Base-by-base conservation (phyloP, 2,797 vertebrate species). In the Neosilurus mollespiculum region DNA sequence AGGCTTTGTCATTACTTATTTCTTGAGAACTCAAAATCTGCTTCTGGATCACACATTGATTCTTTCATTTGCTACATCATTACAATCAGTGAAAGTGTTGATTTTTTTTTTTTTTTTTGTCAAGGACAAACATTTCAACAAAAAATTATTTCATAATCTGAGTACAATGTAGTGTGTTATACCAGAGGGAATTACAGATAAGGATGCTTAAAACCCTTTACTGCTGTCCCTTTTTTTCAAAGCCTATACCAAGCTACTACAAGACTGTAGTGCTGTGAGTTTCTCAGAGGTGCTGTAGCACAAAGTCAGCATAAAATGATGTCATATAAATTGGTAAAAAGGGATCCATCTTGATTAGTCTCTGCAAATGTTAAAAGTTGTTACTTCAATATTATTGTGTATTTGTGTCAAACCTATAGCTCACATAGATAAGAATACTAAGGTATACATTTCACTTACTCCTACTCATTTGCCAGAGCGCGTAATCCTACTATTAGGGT, bases 51-150 rank as follows among this genome's bases (percentile, higher is more conserved):
- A 75, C 56, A 65, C 70, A 85, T 71, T 70, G 64, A 85, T 81
- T 51, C 9, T 34, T 78, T 54, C 78, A 62, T 80, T 62, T 54
- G 58, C 34, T 54, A 70, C 64, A 81, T 75, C 56, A 24, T 5
- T 26, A 18, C 64, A 65, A 49, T 54, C 71, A 77, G 51, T 61
- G 37, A 70, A 69, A 84, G 15, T 34, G 76, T 67, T 78, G 62
- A 69, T n/a, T n/a, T n/a, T n/a, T n/a, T n/a, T n/a, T n/a, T n/a
- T 66, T 76, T 22, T 80, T 59, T 71, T 84, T 76, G 77, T 67
- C 54, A 84, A 67, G 53, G 83, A 81, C 51, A 81, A 81, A 53
- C 8, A 9, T 84, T 58, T 75, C 26, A n/a, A 80, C 49, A 80
- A 49, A 9, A 51, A 67, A 58, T 58, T 9, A 24, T 49, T 20